Base-by-base conservation (phyloP, 2,797 vertebrate species). In the Acropternis orthonyx region DNA sequence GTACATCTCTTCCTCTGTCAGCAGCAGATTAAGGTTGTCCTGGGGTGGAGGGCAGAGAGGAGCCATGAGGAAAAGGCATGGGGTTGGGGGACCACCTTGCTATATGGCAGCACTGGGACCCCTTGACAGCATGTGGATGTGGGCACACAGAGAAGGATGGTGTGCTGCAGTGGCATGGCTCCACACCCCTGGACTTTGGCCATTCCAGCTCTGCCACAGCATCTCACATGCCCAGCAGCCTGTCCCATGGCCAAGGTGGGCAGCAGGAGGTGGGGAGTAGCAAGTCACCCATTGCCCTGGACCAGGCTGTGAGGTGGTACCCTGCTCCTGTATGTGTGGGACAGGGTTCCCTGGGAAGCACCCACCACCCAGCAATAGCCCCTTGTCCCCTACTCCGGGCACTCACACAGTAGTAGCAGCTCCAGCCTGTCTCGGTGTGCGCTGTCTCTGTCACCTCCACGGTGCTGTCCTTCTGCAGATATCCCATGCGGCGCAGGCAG, bases 351-450 rank as follows among this genome's bases (percentile, higher is more conserved):
- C 15, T 4, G 3, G 17, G 49, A 12, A 72, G 7, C 54, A 61
- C 49, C 48, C 61, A 8, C 11, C 37, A 13, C 26, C 27, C 5
- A 12, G 6, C 36, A 27, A 27, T 21, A 88, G 55, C 27, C 30
- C 1, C 0, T 5, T 13, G 48, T 30, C 39, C 52, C 88, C 62
- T 26, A 2, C 4, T 6, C 30, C 1, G 2, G 56, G 34, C 41
- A 94, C 99, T 99, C 97, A 99, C 99, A 41, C 99, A 99, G 96
- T 99, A 99, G 98, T 99, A 99, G 98, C 99, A 99, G 98, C 99
- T 99, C 99, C 99, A 99, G 96, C 99, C 99, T 0, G 97, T 98
- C 62, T 99, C 98, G 0, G 98, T 99, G 97, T 99, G 99, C 3
- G 99, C 99, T 0, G 98, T 98, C 77, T 99, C 98, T 0, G 97